Conservation (phyloP, 2,797 vertebrate species). For the Hippoglossus hippoglossus region DNA sequence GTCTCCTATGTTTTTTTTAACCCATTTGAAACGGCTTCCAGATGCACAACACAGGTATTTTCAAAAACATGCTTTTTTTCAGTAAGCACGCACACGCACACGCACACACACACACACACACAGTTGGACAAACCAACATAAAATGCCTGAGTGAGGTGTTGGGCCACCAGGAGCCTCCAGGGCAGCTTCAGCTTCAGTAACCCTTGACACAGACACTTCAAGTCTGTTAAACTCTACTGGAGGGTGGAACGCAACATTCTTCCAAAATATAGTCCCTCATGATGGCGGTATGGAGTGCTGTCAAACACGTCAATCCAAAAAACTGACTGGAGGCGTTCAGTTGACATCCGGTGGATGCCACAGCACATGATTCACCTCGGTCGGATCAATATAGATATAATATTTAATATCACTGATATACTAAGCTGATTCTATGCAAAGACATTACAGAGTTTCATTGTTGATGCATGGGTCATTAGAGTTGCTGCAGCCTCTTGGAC, state of each 20-base stretch:
- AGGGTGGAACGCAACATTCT: not conserved
- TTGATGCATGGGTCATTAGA: not conserved
- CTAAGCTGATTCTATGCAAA: no score
- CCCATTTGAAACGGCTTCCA: slow-evolving; percentile 1
- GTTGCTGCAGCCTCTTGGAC: slow-evolving; percentile 10
- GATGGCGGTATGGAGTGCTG: not conserved
- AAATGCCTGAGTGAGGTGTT: not conserved
- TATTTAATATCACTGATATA: no score
- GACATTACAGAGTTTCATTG: no score
- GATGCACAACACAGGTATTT: slow-evolving; percentile 12
- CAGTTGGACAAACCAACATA: not conserved
- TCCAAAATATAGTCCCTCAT: not conserved
- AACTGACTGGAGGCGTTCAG: not conserved
- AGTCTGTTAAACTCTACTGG: not conserved
- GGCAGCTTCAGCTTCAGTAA: slow-evolving; percentile 1
- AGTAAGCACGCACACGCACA: not conserved
- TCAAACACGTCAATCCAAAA: not conserved
- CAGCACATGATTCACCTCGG: no score
- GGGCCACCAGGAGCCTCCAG: not conserved
- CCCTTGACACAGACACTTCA: not conserved
- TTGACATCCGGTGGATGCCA: no score
- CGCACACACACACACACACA: not conserved
- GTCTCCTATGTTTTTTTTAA: not conserved
- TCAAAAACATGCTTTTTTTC: slow-evolving; percentile 1
- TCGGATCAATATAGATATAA: no score